Conservation (phyloP, 1,140 invertebrate genomes). For the Platyura marginata region DNA sequence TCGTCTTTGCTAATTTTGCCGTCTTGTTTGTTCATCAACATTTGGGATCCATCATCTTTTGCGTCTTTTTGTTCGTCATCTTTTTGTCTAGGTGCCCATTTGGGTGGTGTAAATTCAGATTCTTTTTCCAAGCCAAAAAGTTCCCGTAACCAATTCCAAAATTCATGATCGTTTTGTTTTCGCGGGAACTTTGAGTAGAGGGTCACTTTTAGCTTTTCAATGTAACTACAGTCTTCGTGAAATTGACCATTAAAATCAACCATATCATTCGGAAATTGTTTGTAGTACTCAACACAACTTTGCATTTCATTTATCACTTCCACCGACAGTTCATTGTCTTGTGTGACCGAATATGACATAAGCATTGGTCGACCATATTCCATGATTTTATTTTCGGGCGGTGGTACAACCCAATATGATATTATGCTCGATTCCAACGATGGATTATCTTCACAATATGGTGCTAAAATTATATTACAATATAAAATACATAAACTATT, state of each 20-base stretch:
- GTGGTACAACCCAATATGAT: slow-evolving; percentile 87
- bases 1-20: slow-evolving; percentile 10
- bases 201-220: slow-evolving; percentile 58
- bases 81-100: background rate
- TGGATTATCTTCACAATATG: slow-evolving; percentile 62
- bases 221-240: slow-evolving; percentile 49
- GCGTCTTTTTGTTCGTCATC: background rate
- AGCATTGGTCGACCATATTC: slow-evolving; percentile 84
- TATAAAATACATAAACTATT: background rate
- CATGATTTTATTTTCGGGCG: slow-evolving; percentile 71
- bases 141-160: slow-evolving; percentile 31
- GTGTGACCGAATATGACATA: slow-evolving; percentile 64
- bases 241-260: slow-evolving; percentile 61
- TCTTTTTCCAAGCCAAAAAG: background rate
- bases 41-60: background rate
- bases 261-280: slow-evolving; percentile 47
- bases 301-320: slow-evolving; percentile 67
- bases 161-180: slow-evolving; percentile 39
- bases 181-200: slow-evolving; percentile 42
- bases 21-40: background rate
- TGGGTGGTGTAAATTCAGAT: background rate
- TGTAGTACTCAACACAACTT: slow-evolving; percentile 70
- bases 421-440: slow-evolving; percentile 63
- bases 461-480: slow-evolving; percentile 49
- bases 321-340: slow-evolving; percentile 37